phyloP scores from a whole-genome alignment of 2,113 vertebrate species.

The Lathamus discolor region DNA sequence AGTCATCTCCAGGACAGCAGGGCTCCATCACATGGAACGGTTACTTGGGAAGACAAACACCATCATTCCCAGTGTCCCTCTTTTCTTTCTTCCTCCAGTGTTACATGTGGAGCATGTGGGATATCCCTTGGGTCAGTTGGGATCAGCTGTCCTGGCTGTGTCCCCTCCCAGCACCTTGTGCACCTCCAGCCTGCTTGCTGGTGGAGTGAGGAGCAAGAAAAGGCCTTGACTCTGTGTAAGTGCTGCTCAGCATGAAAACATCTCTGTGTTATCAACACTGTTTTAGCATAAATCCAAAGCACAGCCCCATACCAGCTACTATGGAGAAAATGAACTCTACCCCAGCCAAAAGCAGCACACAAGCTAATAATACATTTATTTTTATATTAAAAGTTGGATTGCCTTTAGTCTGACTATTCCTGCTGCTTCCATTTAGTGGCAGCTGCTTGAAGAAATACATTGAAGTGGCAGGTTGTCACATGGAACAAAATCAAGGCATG shows the following conservation, averaged over 20 bases:
- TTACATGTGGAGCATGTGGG: neutral
- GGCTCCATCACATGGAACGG: neutral
- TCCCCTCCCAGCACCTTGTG: neutral
- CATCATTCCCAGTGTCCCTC: neutral
- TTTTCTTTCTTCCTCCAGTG: neutral
- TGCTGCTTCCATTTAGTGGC: conserved; percentile 20
- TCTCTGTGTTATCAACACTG: neutral
- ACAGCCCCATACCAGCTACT: neutral
- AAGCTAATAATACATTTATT: neutral
- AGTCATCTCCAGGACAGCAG: neutral
- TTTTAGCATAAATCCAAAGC: neutral
- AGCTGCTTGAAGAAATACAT: conserved; percentile 9
- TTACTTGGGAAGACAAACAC: neutral
- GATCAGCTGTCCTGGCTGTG: neutral
- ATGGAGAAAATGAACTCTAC: neutral
- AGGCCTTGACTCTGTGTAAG: neutral
- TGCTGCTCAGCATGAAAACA: neutral
- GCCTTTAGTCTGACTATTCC: neutral
- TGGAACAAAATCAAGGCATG: conserved; percentile 12
- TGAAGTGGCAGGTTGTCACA: conserved; percentile 37
- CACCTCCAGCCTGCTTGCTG: neutral
- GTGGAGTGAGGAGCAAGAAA: neutral
- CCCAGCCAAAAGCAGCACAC: neutral
- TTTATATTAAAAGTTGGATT: neutral
- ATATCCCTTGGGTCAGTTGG: neutral